A percentile compares a stretch with the other conserved stretches of the same genome.
phyloP scores from a whole-genome alignment of 2,113 vertebrate genomes.

The Archocentrus centrarchus region DNA sequence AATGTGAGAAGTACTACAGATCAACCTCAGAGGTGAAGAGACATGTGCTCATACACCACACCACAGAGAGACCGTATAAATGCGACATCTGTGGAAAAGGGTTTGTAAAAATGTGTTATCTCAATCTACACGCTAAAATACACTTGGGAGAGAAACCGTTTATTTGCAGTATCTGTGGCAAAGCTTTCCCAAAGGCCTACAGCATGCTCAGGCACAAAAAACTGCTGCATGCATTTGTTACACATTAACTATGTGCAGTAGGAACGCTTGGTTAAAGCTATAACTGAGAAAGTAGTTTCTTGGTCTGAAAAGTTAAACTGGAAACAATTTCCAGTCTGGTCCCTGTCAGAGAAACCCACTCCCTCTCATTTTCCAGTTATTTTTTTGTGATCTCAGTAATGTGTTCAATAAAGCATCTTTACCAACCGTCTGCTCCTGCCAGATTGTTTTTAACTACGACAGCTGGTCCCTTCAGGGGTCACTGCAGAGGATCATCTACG shows the following conservation, averaged over 20 bases:
- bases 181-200: conserved; percentile 57
- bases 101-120: conserved; percentile 49
- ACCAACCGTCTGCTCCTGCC: too few relatives aligned
- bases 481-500: too few relatives aligned
- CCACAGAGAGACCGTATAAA: conserved; percentile 50
- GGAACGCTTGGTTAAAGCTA: not conserved
- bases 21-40: conserved; percentile 58
- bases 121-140: conserved; percentile 38
- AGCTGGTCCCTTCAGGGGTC: too few relatives aligned
- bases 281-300: not conserved
- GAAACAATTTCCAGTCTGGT: too few relatives aligned
- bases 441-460: too few relatives aligned
- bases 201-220: conserved; percentile 64
- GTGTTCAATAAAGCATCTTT: too few relatives aligned
- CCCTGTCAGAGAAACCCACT: too few relatives aligned
- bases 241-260: not conserved
- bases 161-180: conserved; percentile 61
- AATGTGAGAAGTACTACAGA: conserved; percentile 57
- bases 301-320: not conserved
- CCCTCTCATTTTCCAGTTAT: too few relatives aligned
- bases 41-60: conserved; percentile 55
- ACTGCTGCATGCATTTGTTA: conserved; percentile 39
- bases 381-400: too few relatives aligned
- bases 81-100: conserved; percentile 63
- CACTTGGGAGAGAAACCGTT: conserved; percentile 60